Evolutionary conservation across 2,888 invertebrate species (phyloP), one percentile per base, ranked within the genome.

Genomic region (Drosophila merina): DNA sequence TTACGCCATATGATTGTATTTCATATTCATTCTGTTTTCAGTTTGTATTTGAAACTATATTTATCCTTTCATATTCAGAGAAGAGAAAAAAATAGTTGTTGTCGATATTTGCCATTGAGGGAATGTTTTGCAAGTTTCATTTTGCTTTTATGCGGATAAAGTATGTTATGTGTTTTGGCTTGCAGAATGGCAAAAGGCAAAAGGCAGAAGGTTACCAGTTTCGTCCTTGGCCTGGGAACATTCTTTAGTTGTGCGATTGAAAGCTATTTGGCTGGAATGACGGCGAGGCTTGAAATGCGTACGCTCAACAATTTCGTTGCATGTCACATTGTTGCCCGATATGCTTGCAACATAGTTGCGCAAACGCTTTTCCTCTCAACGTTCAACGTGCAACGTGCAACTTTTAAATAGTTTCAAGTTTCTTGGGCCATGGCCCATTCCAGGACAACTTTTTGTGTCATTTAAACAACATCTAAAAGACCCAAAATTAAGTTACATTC

Each of bases 321-420:
- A 78, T 84, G 82, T 76, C 85, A 83, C 86, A 86, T 84, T 83
- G 87, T 86, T 83, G 86, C 51, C 54, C 55, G 70, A 59, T 69
- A 52, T 69, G 66, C 45, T 58, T 60, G 67, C 69, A 80, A 80
- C 81, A 86, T 77, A 74, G 81, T 86, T 79, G 63, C 50, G 55
- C 45, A 28, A 60, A 56, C 59, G 71, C 69, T 68, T 72, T 67
- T 76, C 62, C 72, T 74, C 66, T 30, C 62, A 69, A 71, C 28
- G 5, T 28, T 6, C 66, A 14, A 14, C 12, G 14, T 26, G 57
- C 48, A 79, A 73, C 72, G 81, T 81, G 83, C 86, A 83, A 81
- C 81, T 86, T 83, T 86, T 81, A 81, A 81, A 81, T 81, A 81
- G 83, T 86, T 81, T 73, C 71, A 73, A 80, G 75, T 74, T 71